These are phyloP conservation scores for Alloplasta piceator DNA, from an alignment of 2,888 invertebrate genomes.

Conservation along the genomic window DNA sequence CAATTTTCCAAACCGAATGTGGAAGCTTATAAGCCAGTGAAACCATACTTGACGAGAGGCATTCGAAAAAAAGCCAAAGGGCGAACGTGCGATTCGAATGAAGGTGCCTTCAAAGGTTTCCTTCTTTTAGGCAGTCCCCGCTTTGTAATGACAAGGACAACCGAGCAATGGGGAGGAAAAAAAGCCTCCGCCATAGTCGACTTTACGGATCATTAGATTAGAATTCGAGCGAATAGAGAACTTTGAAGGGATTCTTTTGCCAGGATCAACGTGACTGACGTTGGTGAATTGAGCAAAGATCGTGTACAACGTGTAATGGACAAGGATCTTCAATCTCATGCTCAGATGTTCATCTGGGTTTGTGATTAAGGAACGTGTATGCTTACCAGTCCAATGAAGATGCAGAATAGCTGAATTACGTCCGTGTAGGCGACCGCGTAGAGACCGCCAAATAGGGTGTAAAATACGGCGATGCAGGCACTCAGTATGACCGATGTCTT, in stretches of 20 bases:
- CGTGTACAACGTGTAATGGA: not conserved
- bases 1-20: not conserved
- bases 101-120: slow-evolving; percentile 65
- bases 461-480: slow-evolving; percentile 97
- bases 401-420: slow-evolving; percentile 98
- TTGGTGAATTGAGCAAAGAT: slow-evolving; percentile 16
- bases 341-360: not conserved
- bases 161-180: slow-evolving; percentile 30
- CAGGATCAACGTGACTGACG: slow-evolving; percentile 14
- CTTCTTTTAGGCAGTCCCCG: slow-evolving; percentile 49
- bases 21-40: slow-evolving; percentile 41
- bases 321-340: too few species aligned
- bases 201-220: slow-evolving; percentile 67
- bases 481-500: slow-evolving; percentile 96
- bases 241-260: slow-evolving; percentile 56
- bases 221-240: slow-evolving; percentile 54
- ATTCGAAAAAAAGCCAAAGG: slow-evolving; percentile 53
- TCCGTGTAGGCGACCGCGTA: slow-evolving; percentile 99
- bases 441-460: slow-evolving; percentile 98
- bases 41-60: slow-evolving; percentile 41
- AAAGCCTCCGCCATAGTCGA: slow-evolving; percentile 38
- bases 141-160: slow-evolving; percentile 34
- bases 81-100: slow-evolving; percentile 51
- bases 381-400: slow-evolving; percentile 95
- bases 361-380: not conserved